Percentiles rank a stretch among this genome's conserved stretches.
Evolutionary conservation across 2,797 vertebrate species (phyloP).

Genomic region (Mionectes olivaceus): DNA sequence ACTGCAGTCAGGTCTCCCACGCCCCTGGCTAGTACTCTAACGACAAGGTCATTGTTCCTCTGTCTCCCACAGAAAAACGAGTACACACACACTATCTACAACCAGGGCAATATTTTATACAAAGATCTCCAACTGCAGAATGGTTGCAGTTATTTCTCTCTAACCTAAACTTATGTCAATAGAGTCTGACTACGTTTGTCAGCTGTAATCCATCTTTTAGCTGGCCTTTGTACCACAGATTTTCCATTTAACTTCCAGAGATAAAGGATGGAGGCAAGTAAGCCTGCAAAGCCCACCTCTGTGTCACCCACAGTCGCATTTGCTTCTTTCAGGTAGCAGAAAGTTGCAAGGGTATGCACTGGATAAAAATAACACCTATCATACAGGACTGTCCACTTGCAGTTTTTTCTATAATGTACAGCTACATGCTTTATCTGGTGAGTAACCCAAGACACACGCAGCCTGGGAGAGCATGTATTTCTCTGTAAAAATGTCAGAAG

Average conservation of each 20-base stretch:
- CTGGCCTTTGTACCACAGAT: constrained; percentile 7
- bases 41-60: constrained; percentile 53
- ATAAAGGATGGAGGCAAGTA: neutral
- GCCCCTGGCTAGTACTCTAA: constrained; percentile 44
- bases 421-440: neutral
- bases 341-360: neutral
- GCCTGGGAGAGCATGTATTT: neutral
- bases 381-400: neutral
- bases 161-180: constrained; percentile 68
- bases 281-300: neutral
- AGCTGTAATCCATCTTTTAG: constrained; percentile 64
- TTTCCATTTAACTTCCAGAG: constrained; percentile 9
- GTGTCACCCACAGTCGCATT: neutral
- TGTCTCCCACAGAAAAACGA: constrained; percentile 39
- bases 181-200: constrained; percentile 46
- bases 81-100: constrained; percentile 45
- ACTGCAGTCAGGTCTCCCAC: constrained; percentile 58
- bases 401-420: neutral
- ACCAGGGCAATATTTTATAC: constrained; percentile 55
- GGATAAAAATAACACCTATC: neutral
- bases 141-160: constrained; percentile 59
- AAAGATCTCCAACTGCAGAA: constrained; percentile 31
- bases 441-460: neutral
- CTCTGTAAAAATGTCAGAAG: neutral
- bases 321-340: neutral